These are phyloP conservation scores for Channa striata DNA, from an alignment of 2,797 vertebrate genomes.

Conservation along the genomic window DNA sequence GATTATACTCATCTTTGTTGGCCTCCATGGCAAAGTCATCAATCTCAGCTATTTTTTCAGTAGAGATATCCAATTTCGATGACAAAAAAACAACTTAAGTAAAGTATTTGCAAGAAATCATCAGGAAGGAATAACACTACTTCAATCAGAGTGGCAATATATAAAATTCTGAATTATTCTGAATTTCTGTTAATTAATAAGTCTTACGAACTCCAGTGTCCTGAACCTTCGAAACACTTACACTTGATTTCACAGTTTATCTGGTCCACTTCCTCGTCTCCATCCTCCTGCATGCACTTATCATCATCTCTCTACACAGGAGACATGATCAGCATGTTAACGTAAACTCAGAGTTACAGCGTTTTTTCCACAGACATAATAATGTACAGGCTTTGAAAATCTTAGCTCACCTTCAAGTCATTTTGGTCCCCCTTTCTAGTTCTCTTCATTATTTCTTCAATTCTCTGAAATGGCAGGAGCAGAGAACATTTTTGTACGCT, in stretches of 20 bases:
- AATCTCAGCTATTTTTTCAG: constrained; percentile 16
- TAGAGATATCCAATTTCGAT: constrained; percentile 7
- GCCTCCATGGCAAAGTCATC: constrained; percentile 46
- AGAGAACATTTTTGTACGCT: constrained; percentile 1
- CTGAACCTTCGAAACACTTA: constrained; percentile 45
- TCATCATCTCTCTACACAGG: constrained; percentile 76
- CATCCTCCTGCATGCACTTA: constrained; percentile 68
- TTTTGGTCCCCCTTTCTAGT: constrained; percentile 89
- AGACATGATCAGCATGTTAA: constrained; percentile 27
- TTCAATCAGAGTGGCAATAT: neutral
- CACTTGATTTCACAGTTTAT: constrained; percentile 72
- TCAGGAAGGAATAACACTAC: neutral
- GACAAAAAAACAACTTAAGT: neutral
- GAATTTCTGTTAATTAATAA: no score
- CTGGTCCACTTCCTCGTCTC: constrained; percentile 72
- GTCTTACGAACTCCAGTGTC: neutral
- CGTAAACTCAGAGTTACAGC: neutral
- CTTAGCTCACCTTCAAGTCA: constrained; percentile 85
- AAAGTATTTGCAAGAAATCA: constrained; percentile 24
- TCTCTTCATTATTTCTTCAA: constrained; percentile 97
- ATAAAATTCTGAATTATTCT: neutral
- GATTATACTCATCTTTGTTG: constrained; percentile 43
- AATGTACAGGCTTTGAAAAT: neutral
- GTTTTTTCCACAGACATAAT: neutral
- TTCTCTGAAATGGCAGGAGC: constrained; percentile 90